Evolutionary conservation across 2,888 invertebrate species (phyloP), one percentile per base, ranked within the genome.

Genomic region (Diarsia dahlii): DNA sequence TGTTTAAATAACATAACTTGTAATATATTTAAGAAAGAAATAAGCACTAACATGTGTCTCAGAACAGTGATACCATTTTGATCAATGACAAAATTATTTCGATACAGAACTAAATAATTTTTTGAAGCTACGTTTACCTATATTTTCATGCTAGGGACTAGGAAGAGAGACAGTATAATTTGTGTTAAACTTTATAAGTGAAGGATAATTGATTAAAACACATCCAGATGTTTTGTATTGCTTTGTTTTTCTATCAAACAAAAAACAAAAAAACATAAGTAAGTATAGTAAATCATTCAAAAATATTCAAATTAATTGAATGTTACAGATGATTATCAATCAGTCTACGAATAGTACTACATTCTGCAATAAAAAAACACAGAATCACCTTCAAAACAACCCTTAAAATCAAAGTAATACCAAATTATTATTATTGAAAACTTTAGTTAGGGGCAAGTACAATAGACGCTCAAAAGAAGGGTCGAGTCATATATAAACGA

Each of bases 391-490:
- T 50, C 23, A 39, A 66, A 70, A 48, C 66, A 46, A 81, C 77
- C 77, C 77, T 71, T 64, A n/a, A 34, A 46, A 60, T 60, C 34
- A 62, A 62, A 68, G n/a, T 39, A 65, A 13, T 60, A 12, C 28
- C 1, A 15, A 67, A 81, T 50, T 82, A 85, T 85, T 82, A 76
- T 82, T 83, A 85, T 76, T 68, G 15, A 76, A 67, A 77, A 10
- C 28, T 18, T 71, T 71, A 60, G 46, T 76, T 2, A 71, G 65
- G 80, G 66, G 18, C 15, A 46, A 75, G n/a, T 4, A 84, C 87
- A 87, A 84, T 78, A 45, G 74, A 70, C 46, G 50, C 12, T 23
- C 34, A 65, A 62, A 69, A 45, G 48, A 63, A 74, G 87, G 85
- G 87, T 76, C 71, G 85, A 70, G 66, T 74, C 10, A 76, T n/a